Evolutionary conservation across 2,797 vertebrate genomes (phyloP), one percentile per base, ranked within the genome.

Genomic region (Crocodylus rhombifer): DNA sequence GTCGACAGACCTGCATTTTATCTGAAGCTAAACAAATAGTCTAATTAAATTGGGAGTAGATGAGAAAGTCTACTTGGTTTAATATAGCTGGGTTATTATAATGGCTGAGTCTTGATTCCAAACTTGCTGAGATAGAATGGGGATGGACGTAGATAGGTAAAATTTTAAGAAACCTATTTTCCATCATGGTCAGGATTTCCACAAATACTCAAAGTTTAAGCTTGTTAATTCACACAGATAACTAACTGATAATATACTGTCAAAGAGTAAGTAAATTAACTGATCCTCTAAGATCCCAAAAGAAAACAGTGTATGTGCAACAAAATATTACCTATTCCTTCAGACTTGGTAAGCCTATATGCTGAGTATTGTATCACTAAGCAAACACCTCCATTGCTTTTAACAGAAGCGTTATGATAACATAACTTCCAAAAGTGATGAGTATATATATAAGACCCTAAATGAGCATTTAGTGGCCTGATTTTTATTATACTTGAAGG

Each of bases 1-100:
- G 89, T 84, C 96, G 93, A 95, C 84, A 92, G 86, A 95, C 94
- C 93, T 55, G 30, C 10, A 28, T 96, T 97, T 96, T 92, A 95
- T 96, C 96, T 96, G 89, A 96, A 94, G 69, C 30, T 91, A 94
- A 95, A 96, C 96, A 96, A 96, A 87, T 90, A 88, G 95, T 81
- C 88, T 26, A 30, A 92, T 81, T 86, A 93, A 91, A 91, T 69
- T 79, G 51, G 64, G 95, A 91, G 61, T 58, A 90, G 60, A 63
- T 25, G 16, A 94, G 94, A 92, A 92, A 77, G 26, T 77, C 76
- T 84, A 13, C 73, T 82, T 82, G 60, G 51, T 79, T 93, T 86
- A 87, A 73, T 86, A 77, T 6, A 75, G 30, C 56, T 79, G 61
- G 51, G 4, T 25, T 89, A 33, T 84, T 81, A 0, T 0, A 67